phyloP scores from a whole-genome alignment of 2,797 vertebrate species.

The Adrianichthys oophorus region DNA sequence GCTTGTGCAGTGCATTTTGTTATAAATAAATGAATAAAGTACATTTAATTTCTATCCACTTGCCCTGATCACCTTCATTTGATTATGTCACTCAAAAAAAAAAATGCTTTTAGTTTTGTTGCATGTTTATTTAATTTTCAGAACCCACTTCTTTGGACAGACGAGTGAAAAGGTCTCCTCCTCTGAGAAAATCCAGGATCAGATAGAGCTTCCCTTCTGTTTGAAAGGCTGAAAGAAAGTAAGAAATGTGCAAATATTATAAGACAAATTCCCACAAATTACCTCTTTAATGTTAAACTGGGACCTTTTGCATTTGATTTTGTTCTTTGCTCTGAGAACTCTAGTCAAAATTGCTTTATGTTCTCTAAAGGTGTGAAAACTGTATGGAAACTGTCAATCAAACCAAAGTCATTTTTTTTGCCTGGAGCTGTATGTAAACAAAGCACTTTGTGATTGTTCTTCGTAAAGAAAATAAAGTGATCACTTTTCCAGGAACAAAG shows the following conservation, averaged over 20 bases:
- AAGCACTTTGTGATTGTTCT: not conserved
- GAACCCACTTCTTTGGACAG: conserved; percentile 92
- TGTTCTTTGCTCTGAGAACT: conserved; percentile 13
- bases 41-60: no score
- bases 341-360: not conserved
- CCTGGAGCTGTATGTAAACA: not conserved
- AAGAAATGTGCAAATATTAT: conserved; percentile 11
- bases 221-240: conserved; percentile 64
- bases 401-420: not conserved
- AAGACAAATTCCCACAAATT: conserved; percentile 13
- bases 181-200: conserved; percentile 95
- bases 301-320: conserved; percentile 1
- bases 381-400: not conserved
- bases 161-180: conserved; percentile 95
- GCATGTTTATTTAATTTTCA: not conserved
- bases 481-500: not conserved
- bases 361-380: not conserved
- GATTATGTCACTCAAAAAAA: no score
- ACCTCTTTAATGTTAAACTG: not conserved
- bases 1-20: no score
- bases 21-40: no score
- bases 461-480: not conserved
- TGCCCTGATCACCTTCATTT: no score
- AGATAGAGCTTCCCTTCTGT: conserved; percentile 95
- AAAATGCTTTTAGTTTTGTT: not conserved